A percentile compares a stretch with the other conserved stretches of the same genome.
These are phyloP conservation scores for Coendou prehensilis DNA, from an alignment of 2,797 vertebrate genomes.

Conservation along the genomic window DNA sequence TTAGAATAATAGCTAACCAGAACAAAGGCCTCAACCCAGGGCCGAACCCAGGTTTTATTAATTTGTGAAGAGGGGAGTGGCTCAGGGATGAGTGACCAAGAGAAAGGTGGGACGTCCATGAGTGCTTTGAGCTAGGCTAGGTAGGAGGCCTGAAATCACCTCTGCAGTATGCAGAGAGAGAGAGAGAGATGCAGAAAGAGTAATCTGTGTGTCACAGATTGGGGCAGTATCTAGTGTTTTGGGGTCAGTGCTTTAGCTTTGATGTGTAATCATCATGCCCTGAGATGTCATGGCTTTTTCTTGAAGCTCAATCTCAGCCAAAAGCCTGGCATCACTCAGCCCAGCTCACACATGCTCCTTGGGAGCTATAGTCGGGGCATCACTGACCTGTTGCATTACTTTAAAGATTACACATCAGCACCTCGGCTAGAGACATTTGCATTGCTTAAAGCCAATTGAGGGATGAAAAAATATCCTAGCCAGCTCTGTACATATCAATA, in stretches of 20 bases:
- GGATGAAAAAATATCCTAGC: not conserved
- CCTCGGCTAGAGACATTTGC: not conserved
- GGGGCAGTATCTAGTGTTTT: too few species aligned
- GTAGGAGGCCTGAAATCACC: not conserved
- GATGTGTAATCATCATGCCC: too few species aligned
- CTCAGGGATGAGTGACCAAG: not conserved
- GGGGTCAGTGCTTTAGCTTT: too few species aligned
- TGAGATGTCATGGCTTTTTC: too few species aligned
- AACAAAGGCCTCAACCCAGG: not conserved
- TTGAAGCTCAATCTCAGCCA: not conserved
- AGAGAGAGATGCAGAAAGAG: too few species aligned
- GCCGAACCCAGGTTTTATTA: not conserved
- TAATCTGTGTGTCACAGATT: too few species aligned
- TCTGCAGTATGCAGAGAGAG: not conserved
- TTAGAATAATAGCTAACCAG: not conserved
- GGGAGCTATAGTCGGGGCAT: not conserved
- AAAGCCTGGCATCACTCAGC: not conserved
- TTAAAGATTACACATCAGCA: not conserved
- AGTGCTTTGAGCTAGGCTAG: not conserved
- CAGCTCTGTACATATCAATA: not conserved
- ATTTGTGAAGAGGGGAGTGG: not conserved
- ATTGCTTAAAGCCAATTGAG: not conserved
- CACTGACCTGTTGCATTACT: not conserved
- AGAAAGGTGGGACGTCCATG: not conserved
- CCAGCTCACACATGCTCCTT: not conserved